These are phyloP conservation scores for Megastigmus dorsalis DNA, from an alignment of 2,888 invertebrate genomes.

Conservation along the genomic window DNA sequence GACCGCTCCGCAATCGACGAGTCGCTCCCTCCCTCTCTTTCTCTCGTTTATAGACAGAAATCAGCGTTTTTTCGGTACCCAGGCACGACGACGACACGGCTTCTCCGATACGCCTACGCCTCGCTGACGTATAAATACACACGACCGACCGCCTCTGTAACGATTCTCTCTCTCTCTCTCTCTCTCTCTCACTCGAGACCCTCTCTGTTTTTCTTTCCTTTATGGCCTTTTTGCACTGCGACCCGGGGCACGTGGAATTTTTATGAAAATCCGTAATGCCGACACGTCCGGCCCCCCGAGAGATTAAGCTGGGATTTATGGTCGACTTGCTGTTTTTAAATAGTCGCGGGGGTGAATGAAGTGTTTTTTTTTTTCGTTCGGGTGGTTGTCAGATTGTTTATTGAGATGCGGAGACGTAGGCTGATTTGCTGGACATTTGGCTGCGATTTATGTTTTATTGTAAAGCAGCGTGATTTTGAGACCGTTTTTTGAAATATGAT, in stretches of 20 bases:
- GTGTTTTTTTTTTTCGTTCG: too few species aligned
- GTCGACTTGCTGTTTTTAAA: too few species aligned
- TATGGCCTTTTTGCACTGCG: conserved; percentile 4
- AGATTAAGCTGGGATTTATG: neutral
- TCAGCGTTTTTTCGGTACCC: conserved; percentile 47
- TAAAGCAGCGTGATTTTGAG: too few species aligned
- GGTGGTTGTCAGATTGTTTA: too few species aligned
- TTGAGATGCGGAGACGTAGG: too few species aligned
- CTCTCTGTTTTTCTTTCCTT: conserved; percentile 6
- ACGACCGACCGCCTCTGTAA: too few species aligned
- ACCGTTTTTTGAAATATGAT: too few species aligned
- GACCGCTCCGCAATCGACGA: conserved; percentile 9
- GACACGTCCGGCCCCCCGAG: too few species aligned
- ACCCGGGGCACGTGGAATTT: conserved; percentile 21
- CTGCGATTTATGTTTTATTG: too few species aligned
- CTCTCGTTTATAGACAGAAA: conserved; percentile 32
- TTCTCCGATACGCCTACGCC: conserved; percentile 31
- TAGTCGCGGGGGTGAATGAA: too few species aligned
- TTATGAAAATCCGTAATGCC: neutral
- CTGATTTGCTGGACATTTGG: too few species aligned
- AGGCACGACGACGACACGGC: neutral
- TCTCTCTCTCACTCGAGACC: too few species aligned
- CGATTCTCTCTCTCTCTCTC: neutral
- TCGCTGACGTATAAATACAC: neutral
- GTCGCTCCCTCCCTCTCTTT: neutral